These are phyloP conservation scores for Phyllotis vaccarum DNA, from an alignment of 2,797 vertebrate species.

Conservation along the genomic window DNA sequence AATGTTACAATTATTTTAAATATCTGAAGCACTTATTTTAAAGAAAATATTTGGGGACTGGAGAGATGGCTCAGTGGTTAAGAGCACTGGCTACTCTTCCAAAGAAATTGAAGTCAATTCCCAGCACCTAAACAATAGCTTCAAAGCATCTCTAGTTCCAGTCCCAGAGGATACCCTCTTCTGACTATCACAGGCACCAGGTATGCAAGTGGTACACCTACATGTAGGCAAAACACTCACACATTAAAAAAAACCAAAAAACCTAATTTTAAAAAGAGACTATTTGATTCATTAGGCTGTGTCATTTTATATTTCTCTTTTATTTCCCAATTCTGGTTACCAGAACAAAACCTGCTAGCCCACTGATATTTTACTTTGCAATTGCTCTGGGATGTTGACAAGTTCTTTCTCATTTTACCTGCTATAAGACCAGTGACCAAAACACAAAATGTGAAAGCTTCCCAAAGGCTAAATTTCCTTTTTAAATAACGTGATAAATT, in stretches of 20 bases:
- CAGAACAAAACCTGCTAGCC: constrained; percentile 45
- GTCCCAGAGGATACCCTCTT: not conserved
- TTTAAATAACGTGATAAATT: constrained; percentile 59
- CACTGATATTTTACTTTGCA: constrained; percentile 56
- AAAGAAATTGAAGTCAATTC: not conserved
- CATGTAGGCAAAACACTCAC: not conserved
- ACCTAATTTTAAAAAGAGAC: not conserved
- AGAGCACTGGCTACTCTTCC: not conserved
- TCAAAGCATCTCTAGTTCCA: not conserved
- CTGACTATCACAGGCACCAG: not conserved
- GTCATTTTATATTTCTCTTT: constrained; percentile 26
- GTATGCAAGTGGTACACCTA: not conserved
- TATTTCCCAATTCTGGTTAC: constrained; percentile 49
- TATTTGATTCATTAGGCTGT: not conserved
- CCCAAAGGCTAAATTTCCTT: constrained; percentile 59
- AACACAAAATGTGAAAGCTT: constrained; percentile 49
- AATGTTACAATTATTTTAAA: constrained; percentile 46
- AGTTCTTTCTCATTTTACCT: not conserved
- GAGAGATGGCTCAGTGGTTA: not conserved
- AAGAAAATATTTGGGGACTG: not conserved
- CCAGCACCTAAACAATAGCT: not conserved
- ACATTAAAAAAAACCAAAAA: not conserved
- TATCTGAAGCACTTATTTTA: constrained; percentile 46
- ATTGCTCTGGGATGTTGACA: constrained; percentile 47
- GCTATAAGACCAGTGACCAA: not conserved